phyloP scores from a whole-genome alignment of 2,113 vertebrate genomes.

The Phocoena phocoena region DNA sequence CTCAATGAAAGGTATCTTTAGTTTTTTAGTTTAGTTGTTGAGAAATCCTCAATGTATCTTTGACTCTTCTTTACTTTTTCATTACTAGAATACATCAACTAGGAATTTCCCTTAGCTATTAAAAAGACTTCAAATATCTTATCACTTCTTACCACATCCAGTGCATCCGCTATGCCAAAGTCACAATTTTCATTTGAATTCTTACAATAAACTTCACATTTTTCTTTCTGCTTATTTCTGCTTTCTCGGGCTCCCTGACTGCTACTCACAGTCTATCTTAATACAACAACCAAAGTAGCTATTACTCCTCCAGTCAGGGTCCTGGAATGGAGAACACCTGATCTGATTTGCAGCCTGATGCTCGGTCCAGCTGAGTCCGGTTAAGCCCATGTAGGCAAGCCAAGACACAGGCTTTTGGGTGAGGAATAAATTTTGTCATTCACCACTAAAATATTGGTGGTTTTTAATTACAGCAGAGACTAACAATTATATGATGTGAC shows the following conservation, averaged over 20 bases:
- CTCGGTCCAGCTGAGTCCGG: background rate
- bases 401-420: background rate
- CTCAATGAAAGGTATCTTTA: background rate
- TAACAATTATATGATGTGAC: background rate
- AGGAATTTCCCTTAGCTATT: background rate
- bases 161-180: too few species aligned
- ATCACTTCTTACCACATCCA: background rate
- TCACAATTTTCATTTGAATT: background rate
- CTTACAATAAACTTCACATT: background rate
- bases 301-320: background rate
- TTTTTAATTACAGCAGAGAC: background rate
- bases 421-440: too few species aligned
- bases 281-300: background rate
- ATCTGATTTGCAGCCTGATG: background rate
- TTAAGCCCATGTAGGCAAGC: background rate
- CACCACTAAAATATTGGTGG: background rate
- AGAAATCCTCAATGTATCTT: background rate
- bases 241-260: background rate
- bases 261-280: background rate
- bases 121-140: background rate
- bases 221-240: background rate
- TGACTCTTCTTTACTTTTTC: background rate
- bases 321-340: background rate
- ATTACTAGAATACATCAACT: background rate
- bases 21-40: background rate